Conservation (phyloP, 2,797 vertebrate genomes). For the Hylomyscus alleni region DNA sequence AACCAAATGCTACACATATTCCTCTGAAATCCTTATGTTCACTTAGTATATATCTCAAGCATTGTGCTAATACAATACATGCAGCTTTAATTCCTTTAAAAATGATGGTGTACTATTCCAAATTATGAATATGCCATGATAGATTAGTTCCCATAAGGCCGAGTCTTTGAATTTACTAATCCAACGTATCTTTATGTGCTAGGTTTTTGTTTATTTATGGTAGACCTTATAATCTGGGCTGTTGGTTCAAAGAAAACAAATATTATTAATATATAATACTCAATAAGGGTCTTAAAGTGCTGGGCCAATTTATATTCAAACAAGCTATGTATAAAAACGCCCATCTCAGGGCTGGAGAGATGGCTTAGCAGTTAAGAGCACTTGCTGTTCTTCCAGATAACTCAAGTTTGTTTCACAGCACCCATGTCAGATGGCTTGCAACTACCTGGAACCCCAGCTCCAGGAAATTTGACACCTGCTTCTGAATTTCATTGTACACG, state of each 20-base stretch:
- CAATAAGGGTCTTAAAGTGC: not conserved
- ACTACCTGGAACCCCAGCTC: not conserved
- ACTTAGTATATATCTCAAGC: not conserved
- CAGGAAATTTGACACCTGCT: not conserved
- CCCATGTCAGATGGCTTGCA: not conserved
- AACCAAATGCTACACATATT: not conserved
- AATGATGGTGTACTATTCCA: not conserved
- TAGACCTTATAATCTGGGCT: not conserved
- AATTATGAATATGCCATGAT: not conserved
- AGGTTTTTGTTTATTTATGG: not conserved
- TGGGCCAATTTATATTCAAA: constrained; percentile 16
- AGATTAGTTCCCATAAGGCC: constrained; percentile 26
- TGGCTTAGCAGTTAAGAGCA: not conserved
- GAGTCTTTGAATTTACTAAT: not conserved
- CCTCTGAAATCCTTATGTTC: constrained; percentile 25
- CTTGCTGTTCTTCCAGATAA: not conserved
- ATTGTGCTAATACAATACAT: not conserved
- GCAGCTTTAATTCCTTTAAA: not conserved
- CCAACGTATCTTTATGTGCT: not conserved
- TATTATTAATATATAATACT: not conserved
- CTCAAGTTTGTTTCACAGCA: not conserved
- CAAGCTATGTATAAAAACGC: not conserved
- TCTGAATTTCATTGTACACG: not conserved
- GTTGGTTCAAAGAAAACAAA: not conserved
- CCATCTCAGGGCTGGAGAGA: not conserved